Base-by-base conservation (phyloP, 1,140 invertebrate genomes). In the Ericerus pela region DNA sequence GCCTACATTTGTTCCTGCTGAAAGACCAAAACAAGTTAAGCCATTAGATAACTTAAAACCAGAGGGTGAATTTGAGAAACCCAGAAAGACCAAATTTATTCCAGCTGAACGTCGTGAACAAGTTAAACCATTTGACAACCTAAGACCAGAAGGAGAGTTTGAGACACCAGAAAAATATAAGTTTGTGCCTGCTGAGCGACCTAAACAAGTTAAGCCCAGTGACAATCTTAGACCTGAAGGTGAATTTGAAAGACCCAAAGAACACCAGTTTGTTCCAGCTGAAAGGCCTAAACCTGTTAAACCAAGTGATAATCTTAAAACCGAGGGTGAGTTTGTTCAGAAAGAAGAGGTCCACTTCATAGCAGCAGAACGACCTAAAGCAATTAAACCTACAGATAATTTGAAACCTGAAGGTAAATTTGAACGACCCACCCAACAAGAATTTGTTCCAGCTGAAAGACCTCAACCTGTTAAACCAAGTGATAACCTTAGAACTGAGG, bases 401-500 rank as follows among this genome's bases (percentile, higher is more conserved):
- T 62, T 78, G 2, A 74, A 71, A 63, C 71, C 73, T 12, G 78
- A 79, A 67, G 78, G 79, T 22, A 69, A 73, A 22, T 74, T 73
- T 61, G 70, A 63, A 67, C 79, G 66, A 69, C 70, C 55, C 70
- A 65, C 56, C 71, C 68, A 1, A 18, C 76, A 79, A 61, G 65
- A 71, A 10, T 73, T 68, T 63, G 60, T 55, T 29, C 56, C 24
- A 6, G 74, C 65, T 43, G 57, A 72, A 61, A 53, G 63, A 59
- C 58, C 62, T n/a, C 56, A 63, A 6, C 58, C 64, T 16, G 62
- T 64, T 6, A 66, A 63, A 37, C 64, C 62, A 58, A 71, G 72
- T 58, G 79, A 81, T 64, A 83, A 84, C 69, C 66, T 83, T 1
- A 75, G 73, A 68, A 75, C 78, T 5, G 79, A 83, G 70, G 80